A percentile compares a stretch with the other conserved stretches of the same genome.
Evolutionary conservation across 2,797 vertebrate species (phyloP).

Genomic region (Bradypodion ventrale): DNA sequence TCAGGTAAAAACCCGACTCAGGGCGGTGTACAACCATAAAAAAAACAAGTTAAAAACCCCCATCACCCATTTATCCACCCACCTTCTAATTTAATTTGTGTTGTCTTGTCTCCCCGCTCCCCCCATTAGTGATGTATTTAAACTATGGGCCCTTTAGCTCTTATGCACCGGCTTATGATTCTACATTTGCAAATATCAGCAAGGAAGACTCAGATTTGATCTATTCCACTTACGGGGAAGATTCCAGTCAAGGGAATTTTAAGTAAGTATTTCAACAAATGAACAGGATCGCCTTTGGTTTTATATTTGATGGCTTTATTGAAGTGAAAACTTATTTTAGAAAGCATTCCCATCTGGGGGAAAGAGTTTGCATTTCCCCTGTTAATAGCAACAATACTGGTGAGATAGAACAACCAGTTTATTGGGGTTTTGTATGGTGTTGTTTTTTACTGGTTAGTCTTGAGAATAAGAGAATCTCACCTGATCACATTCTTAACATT

Average conservation of each 20-base stretch:
- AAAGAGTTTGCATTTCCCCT: background rate
- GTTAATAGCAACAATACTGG: background rate
- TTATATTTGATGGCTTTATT: background rate
- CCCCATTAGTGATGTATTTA: conserved; percentile 93
- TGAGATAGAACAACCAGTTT: background rate
- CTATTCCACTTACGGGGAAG: conserved; percentile 90
- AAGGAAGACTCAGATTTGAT: conserved; percentile 96
- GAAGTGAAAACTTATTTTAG: background rate
- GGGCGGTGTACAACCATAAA: no score
- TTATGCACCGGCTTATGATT: conserved; percentile 93
- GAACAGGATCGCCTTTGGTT: background rate
- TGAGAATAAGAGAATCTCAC: background rate
- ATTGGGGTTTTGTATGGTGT: background rate
- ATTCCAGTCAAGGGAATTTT: conserved; percentile 85
- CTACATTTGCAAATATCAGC: conserved; percentile 94
- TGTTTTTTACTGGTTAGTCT: background rate
- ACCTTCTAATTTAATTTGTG: conserved; percentile 6
- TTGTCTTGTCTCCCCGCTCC: no score
- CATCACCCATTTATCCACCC: no score
- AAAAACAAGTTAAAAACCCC: no score
- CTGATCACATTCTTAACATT: background rate
- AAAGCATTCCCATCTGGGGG: background rate
- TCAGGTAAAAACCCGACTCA: no score
- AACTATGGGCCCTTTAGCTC: conserved; percentile 95
- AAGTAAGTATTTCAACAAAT: conserved; percentile 75